A percentile compares a stretch with the other conserved stretches of the same genome.
Evolutionary conservation across 2,113 vertebrate species (phyloP).

Genomic region (Eupsittula cactorum): DNA sequence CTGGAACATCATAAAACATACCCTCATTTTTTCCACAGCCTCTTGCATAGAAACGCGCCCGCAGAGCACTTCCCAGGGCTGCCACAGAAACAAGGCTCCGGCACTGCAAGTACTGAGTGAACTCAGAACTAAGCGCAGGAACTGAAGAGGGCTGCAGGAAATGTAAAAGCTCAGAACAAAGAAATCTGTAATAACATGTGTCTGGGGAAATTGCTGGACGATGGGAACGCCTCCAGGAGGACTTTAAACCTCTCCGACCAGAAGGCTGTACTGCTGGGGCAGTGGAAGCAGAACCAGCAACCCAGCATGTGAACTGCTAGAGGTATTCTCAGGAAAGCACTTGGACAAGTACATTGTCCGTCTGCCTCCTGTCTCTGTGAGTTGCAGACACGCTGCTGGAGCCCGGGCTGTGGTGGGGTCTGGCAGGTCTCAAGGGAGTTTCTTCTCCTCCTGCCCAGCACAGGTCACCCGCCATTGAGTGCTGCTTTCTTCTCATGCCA

Average conservation of each 20-base stretch:
- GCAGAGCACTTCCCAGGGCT: not conserved
- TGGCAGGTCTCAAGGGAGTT: accelerated
- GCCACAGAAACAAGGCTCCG: not conserved
- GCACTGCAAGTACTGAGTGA: not conserved
- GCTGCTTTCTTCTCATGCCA: not conserved
- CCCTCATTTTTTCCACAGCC: not conserved
- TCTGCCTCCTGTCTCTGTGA: not conserved
- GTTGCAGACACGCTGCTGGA: not conserved
- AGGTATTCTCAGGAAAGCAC: not conserved
- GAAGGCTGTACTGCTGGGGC: not conserved
- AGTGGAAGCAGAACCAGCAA: not conserved
- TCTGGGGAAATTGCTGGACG: not conserved
- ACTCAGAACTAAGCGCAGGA: not conserved
- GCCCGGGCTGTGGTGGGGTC: accelerated
- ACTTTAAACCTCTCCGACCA: not conserved
- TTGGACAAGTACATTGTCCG: not conserved
- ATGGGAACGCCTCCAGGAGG: not conserved
- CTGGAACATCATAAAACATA: not conserved
- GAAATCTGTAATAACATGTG: not conserved
- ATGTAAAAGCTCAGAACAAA: slow-evolving; percentile 12
- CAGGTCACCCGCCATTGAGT: no score
- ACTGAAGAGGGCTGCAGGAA: not conserved
- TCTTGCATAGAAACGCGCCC: not conserved
- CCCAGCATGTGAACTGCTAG: not conserved
- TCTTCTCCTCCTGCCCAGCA: not conserved